phyloP scores from a whole-genome alignment of 2,113 vertebrate genomes.

The Paracanthobrama guichenoti region DNA sequence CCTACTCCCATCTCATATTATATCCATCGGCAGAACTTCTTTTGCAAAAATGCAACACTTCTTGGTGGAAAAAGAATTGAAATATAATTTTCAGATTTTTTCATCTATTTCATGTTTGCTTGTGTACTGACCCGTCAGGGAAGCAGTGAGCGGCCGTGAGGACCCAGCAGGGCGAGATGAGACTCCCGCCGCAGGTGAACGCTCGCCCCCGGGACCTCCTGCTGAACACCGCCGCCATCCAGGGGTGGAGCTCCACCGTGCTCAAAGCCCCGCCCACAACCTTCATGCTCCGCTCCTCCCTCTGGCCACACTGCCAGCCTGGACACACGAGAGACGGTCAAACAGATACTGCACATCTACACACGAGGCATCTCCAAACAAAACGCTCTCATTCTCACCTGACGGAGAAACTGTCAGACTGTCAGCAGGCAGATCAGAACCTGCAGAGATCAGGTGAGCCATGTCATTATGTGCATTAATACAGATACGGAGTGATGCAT shows the following conservation, averaged over 20 bases:
- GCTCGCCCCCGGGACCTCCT: slow-evolving; percentile 42
- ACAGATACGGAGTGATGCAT: background rate
- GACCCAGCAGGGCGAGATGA: slow-evolving; percentile 91
- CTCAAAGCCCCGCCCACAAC: slow-evolving; percentile 81
- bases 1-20: too few relatives aligned
- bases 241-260: slow-evolving; percentile 84
- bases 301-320: slow-evolving; percentile 78
- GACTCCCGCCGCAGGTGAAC: slow-evolving; percentile 85
- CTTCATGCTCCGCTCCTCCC: slow-evolving; percentile 77
- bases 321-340: background rate
- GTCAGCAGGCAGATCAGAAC: background rate
- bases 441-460: background rate
- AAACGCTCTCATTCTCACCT: background rate
- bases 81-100: too few relatives aligned
- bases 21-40: too few relatives aligned
- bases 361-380: too few relatives aligned
- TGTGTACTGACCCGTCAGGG: slow-evolving; percentile 63
- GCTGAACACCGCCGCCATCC: slow-evolving; percentile 85
- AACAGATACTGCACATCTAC: background rate
- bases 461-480: background rate
- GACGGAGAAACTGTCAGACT: background rate
- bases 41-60: too few relatives aligned
- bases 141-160: slow-evolving; percentile 93
- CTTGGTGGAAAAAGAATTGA: too few relatives aligned
- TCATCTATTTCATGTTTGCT: too few relatives aligned